Conservation (phyloP, 2,113 vertebrate species). For the Protobothrops flavoviridis region DNA sequence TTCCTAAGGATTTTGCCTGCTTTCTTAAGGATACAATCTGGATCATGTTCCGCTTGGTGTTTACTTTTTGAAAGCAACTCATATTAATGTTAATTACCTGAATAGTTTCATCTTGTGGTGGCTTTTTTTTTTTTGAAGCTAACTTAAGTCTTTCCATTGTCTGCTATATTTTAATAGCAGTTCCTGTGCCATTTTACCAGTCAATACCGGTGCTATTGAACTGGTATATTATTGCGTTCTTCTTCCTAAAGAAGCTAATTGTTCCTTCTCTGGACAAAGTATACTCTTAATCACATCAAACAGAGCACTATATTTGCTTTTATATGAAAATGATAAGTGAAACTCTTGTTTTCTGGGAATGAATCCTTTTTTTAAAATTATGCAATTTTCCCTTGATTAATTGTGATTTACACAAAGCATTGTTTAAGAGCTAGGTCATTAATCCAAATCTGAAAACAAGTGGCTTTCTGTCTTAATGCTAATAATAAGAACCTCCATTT, state of each 20-base stretch:
- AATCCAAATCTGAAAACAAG: neutral
- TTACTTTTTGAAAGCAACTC: neutral
- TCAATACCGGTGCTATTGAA: neutral
- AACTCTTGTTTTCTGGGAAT: slow-evolving; percentile 46
- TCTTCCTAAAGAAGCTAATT: slow-evolving; percentile 56
- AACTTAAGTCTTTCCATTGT: neutral
- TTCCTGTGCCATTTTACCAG: neutral
- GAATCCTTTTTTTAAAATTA: slow-evolving; percentile 27
- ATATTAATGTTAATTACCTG: neutral
- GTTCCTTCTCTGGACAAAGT: slow-evolving; percentile 43
- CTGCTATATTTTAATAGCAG: neutral
- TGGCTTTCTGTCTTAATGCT: neutral
- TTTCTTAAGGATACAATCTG: neutral
- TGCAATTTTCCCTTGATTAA: neutral
- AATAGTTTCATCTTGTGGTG: neutral
- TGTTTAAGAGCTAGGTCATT: neutral
- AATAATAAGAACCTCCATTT: neutral
- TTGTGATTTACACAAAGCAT: slow-evolving; percentile 6
- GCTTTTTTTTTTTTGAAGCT: neutral
- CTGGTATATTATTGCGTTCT: slow-evolving; percentile 60
- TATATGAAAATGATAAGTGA: slow-evolving; percentile 35
- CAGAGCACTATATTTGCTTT: slow-evolving; percentile 45
- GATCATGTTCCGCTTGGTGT: neutral
- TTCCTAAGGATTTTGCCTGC: neutral
- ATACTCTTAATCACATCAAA: slow-evolving; percentile 58